Percentiles rank a stretch among this genome's conserved stretches.
Evolutionary conservation across 2,797 vertebrate genomes (phyloP).

Genomic region (Danio choprae): DNA sequence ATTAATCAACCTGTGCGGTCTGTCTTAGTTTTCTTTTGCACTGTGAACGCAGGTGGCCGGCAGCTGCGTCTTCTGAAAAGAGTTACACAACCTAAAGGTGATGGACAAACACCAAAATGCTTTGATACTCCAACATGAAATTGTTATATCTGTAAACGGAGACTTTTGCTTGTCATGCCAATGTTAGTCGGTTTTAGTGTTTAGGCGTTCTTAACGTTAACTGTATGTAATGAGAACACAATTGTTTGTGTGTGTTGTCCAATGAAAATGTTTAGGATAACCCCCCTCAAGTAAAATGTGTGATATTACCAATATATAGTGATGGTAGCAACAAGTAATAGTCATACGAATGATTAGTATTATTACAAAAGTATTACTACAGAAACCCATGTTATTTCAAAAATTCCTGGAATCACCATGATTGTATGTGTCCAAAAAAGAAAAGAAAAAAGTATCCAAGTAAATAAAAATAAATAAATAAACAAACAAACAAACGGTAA

Average conservation of each 20-base stretch:
- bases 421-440: neutral
- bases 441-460: neutral
- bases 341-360: neutral
- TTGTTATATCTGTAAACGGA: neutral
- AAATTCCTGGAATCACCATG: neutral
- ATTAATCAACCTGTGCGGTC: constrained; percentile 55
- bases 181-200: neutral
- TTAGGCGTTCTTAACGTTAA: neutral
- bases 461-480: neutral
- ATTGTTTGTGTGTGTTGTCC: neutral
- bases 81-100: neutral
- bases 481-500: neutral
- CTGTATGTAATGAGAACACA: neutral
- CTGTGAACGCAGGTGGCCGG: neutral
- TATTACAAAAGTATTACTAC: neutral
- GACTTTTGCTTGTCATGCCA: neutral
- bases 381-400: neutral
- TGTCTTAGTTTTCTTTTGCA: neutral
- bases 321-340: neutral
- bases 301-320: neutral
- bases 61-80: neutral
- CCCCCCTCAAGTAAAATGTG: neutral
- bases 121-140: neutral
- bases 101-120: neutral
- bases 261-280: neutral